A percentile compares a stretch with the other conserved stretches of the same genome.
phyloP scores from a whole-genome alignment of 2,113 vertebrate genomes.

The Rhodinocichla rosea region DNA sequence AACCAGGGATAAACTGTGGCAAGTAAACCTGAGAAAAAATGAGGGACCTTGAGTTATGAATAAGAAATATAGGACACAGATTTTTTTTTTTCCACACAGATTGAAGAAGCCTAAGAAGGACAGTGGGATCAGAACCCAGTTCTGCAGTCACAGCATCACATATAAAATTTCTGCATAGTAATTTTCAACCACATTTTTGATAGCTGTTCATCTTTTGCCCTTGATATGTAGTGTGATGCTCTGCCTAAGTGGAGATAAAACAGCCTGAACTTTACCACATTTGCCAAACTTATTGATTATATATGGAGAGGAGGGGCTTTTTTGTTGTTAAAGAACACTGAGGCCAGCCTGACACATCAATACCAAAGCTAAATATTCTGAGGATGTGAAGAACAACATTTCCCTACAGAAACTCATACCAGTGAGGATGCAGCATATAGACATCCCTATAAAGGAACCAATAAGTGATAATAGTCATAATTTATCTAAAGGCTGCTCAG shows the following conservation, averaged over 20 bases:
- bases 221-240: not conserved
- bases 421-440: not conserved
- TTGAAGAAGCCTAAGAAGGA: not conserved
- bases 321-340: not conserved
- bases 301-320: not conserved
- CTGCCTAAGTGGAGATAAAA: not conserved
- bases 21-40: not conserved
- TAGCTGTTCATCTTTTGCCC: not conserved
- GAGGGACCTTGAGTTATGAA: not conserved
- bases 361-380: not conserved
- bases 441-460: not conserved
- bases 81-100: not conserved
- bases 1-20: not conserved
- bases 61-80: not conserved
- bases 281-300: not conserved
- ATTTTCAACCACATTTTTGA: not conserved
- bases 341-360: not conserved
- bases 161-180: not conserved
- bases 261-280: not conserved
- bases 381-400: not conserved
- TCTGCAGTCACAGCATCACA: not conserved
- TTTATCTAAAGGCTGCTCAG: not conserved
- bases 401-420: not conserved
- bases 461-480: not conserved
- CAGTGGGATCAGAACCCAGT: not conserved